phyloP scores from a whole-genome alignment of 2,797 vertebrate genomes.

The Pterois miles region DNA sequence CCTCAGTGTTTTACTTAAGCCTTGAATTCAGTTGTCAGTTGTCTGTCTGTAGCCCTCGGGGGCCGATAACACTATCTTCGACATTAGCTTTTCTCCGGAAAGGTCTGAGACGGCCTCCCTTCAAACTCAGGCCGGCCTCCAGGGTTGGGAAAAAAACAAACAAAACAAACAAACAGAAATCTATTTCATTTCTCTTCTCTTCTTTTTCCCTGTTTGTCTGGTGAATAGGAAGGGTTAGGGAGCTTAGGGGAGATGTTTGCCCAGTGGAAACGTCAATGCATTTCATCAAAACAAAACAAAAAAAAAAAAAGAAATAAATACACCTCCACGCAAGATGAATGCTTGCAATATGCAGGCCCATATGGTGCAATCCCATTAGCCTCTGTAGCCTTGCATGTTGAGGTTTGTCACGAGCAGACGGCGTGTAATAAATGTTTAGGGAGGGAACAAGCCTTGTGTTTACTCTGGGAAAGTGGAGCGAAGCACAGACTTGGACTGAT shows the following conservation, averaged over 20 bases:
- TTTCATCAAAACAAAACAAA: conserved; percentile 45
- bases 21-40: conserved; percentile 65
- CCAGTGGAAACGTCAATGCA: conserved; percentile 47
- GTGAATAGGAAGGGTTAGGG: conserved; percentile 20
- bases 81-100: conserved; percentile 64
- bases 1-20: conserved; percentile 70
- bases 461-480: conserved; percentile 24
- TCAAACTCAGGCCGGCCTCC: conserved; percentile 48
- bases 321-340: conserved; percentile 53
- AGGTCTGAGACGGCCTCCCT: conserved; percentile 45
- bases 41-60: conserved; percentile 48
- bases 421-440: conserved; percentile 64
- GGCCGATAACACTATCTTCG: conserved; percentile 41
- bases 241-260: conserved; percentile 48
- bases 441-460: conserved; percentile 40
- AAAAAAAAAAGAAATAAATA: conserved; percentile 12
- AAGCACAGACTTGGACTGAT: conserved; percentile 15
- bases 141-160: conserved; percentile 12
- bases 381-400: conserved; percentile 60
- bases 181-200: conserved; percentile 29
- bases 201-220: conserved; percentile 26
- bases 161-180: conserved; percentile 55
- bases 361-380: conserved; percentile 69
- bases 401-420: conserved; percentile 60
- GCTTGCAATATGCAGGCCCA: conserved; percentile 59